Evolutionary conservation across 2,888 invertebrate genomes (phyloP).

Genomic region (Polia nebulosa): DNA sequence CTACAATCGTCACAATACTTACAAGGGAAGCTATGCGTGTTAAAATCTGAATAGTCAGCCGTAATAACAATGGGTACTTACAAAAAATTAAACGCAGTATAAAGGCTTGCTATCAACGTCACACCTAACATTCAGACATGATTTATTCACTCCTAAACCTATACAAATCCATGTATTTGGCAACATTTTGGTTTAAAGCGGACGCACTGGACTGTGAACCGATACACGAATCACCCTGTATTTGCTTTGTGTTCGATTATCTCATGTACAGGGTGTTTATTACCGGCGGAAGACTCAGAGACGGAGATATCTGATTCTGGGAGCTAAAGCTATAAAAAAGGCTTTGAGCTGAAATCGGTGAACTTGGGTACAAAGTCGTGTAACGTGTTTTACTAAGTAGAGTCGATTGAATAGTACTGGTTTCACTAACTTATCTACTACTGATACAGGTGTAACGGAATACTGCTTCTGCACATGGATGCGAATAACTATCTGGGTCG

Average conservation of each 20-base stretch:
- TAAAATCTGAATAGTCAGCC: background rate
- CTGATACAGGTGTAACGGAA: too few species aligned
- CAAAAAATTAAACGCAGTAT: background rate
- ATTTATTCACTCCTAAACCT: conserved; percentile 37
- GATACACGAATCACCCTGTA: conserved; percentile 57
- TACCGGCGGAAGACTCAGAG: conserved; percentile 24
- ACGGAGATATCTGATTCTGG: conserved; percentile 39
- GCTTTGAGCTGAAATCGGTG: conserved; percentile 22
- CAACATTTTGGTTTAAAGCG: conserved; percentile 38
- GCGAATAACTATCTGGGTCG: too few species aligned
- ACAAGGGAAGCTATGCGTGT: too few species aligned
- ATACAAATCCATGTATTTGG: conserved; percentile 41
- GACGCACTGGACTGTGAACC: conserved; percentile 52
- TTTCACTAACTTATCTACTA: too few species aligned
- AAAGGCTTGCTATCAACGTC: conserved; percentile 1
- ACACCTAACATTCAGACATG: conserved; percentile 9
- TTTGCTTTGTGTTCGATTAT: conserved; percentile 55
- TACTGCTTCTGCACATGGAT: too few species aligned
- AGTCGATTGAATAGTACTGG: background rate
- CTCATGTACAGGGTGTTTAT: conserved; percentile 32
- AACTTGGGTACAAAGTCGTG: conserved; percentile 25
- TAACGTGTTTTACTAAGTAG: conserved; percentile 8
- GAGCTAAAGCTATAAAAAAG: conserved; percentile 40
- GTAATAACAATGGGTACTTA: background rate
- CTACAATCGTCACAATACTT: too few species aligned